Conservation (phyloP, 2,888 invertebrate genomes). For the Physocephala rufipes region DNA sequence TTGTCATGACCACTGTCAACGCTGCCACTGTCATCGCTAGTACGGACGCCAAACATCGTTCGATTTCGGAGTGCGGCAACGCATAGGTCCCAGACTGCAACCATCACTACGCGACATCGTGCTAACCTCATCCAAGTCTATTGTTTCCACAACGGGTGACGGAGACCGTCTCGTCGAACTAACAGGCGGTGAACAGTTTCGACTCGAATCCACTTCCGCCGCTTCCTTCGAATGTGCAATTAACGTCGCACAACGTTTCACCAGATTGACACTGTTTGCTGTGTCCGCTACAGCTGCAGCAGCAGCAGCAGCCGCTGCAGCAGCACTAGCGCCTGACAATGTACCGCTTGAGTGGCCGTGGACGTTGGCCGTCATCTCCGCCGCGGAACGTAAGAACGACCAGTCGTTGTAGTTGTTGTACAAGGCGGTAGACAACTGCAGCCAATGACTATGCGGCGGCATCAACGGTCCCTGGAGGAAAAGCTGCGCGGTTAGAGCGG, state of each 20-base stretch:
- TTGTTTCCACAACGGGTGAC: conserved; percentile 67
- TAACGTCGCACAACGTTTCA: conserved; percentile 62
- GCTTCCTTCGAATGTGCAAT: conserved; percentile 56
- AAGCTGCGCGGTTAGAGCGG: conserved; percentile 74
- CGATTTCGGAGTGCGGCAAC: conserved; percentile 66
- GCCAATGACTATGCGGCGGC: conserved; percentile 81
- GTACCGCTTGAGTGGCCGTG: conserved; percentile 43
- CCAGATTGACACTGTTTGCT: conserved; percentile 60
- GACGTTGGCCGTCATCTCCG: conserved; percentile 42
- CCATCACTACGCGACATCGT: conserved; percentile 51
- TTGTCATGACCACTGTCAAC: background rate
- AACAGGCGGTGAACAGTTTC: conserved; percentile 59
- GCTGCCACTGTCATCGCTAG: conserved; percentile 65
- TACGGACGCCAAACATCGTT: conserved; percentile 84
- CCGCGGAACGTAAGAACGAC: conserved; percentile 60
- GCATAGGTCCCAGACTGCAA: conserved; percentile 62
- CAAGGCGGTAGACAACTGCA: conserved; percentile 68
- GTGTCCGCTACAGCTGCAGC: conserved; percentile 42
- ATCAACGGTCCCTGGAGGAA: conserved; percentile 79
- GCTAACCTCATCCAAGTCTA: conserved; percentile 60
- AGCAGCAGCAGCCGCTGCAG: conserved; percentile 28
- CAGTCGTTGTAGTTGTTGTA: conserved; percentile 76
- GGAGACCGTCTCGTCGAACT: conserved; percentile 64
- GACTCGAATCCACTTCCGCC: conserved; percentile 62
- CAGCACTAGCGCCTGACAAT: conserved; percentile 24